Base-by-base conservation (phyloP, 2,113 vertebrate species). In the Oreochromis tanganicae region DNA sequence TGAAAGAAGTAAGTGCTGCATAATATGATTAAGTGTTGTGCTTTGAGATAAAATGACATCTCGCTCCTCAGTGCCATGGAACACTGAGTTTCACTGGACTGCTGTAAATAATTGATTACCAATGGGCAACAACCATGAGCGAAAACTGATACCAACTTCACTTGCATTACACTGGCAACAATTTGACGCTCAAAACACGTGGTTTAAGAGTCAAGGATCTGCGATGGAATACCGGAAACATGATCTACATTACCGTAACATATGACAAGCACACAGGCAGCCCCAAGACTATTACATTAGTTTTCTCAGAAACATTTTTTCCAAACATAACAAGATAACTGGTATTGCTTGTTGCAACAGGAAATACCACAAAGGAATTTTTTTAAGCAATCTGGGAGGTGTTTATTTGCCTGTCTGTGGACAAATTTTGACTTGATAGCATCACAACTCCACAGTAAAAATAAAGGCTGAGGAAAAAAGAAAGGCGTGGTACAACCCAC, bases 81-180 rank as follows among this genome's bases (percentile, higher is more conserved):
- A 84, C 81, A 79, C 80, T 50, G 85, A 81, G 61, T 89, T 83
- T 92, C 55, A 88, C 17, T 88, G 80, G 84, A 71, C 36, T 71
- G 48, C 83, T 63, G 82, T 95, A 41, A 94, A 95, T 95, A 94
- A 95, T 93, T 95, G 84, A 95, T 93, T 57, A 73, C 80, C 4
- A 71, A 75, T 82, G 84, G 68, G 80, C 80, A 85, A 48, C 86
- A 21, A 84, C 85, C 43, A 83, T 63, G 71, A 50, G 41, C 52
- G 91, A 83, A 91, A 93, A 83, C 46, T 41, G 91, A 93, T 81
- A 88, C 85, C 24, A 17, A 63, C 86, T 91, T 93, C 86, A 81
- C 87, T 94, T 87, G 80, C 66, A 90, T 92, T 89, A 92, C 85
- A 84, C 16, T 85, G 86, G 91, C 82, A 82, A 63, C 48, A 11